Conservation (phyloP, 2,888 invertebrate species). For the Mystacides longicornis region DNA sequence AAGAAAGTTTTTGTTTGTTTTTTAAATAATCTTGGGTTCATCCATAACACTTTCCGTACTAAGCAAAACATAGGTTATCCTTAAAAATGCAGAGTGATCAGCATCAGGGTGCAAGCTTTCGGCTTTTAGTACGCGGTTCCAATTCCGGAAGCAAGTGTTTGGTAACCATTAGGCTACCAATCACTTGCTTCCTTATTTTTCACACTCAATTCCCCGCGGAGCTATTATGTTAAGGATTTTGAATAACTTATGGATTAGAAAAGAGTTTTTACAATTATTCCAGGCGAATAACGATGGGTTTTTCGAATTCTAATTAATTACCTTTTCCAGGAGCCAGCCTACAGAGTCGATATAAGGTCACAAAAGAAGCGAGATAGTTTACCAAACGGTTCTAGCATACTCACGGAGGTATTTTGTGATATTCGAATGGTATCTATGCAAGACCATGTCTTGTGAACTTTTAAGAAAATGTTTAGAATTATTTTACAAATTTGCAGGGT, state of each 20-base stretch:
- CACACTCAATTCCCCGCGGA: neutral
- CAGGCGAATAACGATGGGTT: no score
- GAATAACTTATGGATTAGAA: neutral
- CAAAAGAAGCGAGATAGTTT: constrained; percentile 35
- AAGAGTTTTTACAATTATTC: no score
- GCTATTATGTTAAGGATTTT: neutral
- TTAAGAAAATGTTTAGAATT: neutral
- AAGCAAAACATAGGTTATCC: no score
- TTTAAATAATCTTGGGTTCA: no score
- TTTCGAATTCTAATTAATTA: no score
- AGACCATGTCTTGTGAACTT: neutral
- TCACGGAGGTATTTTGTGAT: constrained; percentile 18
- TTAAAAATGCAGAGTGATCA: no score
- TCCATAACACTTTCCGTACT: no score
- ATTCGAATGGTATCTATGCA: neutral
- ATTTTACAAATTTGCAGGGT: constrained; percentile 13
- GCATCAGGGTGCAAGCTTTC: no score
- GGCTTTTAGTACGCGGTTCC: no score
- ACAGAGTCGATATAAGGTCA: constrained; percentile 51
- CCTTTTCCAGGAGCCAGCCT: constrained; percentile 28
- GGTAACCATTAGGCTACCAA: no score
- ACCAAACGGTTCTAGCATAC: constrained; percentile 15
- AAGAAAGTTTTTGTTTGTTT: no score
- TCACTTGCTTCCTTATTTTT: neutral
- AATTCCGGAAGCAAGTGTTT: no score